These are phyloP conservation scores for Tetramorium parvispinum DNA, from an alignment of 1,140 invertebrate species.

Conservation along the genomic window DNA sequence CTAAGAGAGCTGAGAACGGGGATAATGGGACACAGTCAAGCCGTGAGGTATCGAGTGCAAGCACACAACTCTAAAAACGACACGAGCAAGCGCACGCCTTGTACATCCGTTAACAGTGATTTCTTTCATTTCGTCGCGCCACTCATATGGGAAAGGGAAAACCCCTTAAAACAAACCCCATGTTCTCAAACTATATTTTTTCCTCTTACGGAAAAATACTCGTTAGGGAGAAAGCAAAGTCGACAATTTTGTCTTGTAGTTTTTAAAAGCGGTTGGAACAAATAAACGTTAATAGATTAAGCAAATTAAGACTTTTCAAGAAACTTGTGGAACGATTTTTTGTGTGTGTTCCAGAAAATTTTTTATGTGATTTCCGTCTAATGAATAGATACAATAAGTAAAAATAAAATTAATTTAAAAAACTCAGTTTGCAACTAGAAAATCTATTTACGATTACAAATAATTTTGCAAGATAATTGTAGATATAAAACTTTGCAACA, in stretches of 20 bases:
- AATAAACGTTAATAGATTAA: constrained; percentile 5
- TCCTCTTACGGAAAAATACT: constrained; percentile 23
- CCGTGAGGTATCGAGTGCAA: constrained; percentile 47
- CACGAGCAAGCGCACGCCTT: constrained; percentile 31
- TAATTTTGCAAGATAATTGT: background rate
- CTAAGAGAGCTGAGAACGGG: background rate
- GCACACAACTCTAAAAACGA: constrained; percentile 62
- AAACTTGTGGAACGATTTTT: background rate
- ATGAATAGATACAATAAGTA: background rate
- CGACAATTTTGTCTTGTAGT: background rate
- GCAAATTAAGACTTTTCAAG: background rate
- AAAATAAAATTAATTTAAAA: background rate
- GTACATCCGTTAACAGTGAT: constrained; percentile 66
- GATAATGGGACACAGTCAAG: constrained; percentile 26
- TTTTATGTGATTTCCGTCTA: background rate
- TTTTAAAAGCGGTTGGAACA: background rate
- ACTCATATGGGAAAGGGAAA: constrained; percentile 42
- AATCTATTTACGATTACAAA: background rate
- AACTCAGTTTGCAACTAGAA: background rate
- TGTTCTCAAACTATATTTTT: constrained; percentile 43
- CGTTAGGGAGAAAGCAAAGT: background rate
- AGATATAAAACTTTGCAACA: background rate
- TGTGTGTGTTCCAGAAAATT: background rate
- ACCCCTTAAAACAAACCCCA: constrained; percentile 31
- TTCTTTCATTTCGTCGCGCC: constrained; percentile 68